Percentiles rank a stretch among this genome's conserved stretches.
Conservation (phyloP, 2,888 invertebrate genomes). For the Conomelus anceps region DNA sequence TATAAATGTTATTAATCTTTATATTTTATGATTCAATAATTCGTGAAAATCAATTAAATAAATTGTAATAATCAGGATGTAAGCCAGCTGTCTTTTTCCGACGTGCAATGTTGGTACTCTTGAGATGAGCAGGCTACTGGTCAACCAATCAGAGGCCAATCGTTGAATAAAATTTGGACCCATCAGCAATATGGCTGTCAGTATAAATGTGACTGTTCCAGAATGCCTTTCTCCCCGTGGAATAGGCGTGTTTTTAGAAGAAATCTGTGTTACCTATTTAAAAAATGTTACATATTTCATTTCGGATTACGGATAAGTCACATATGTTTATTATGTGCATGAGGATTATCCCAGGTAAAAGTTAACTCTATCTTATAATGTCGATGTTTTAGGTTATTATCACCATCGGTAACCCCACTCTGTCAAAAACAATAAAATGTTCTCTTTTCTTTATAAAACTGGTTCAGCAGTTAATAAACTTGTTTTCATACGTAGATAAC, state of each 20-base stretch:
- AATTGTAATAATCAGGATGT: too few species aligned
- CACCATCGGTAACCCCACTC: background rate
- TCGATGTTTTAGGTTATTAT: background rate
- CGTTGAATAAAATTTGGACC: conserved; percentile 26
- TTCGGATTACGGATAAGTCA: background rate
- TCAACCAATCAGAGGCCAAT: conserved; percentile 56
- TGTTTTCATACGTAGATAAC: background rate
- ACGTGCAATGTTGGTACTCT: background rate
- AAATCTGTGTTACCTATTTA: conserved; percentile 38
- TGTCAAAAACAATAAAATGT: background rate
- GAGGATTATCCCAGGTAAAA: background rate
- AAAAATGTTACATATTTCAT: conserved; percentile 10
- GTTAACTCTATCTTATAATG: background rate
- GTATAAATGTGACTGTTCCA: conserved; percentile 91
- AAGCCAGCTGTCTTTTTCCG: background rate
- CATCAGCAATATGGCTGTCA: conserved; percentile 90
- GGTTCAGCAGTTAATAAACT: background rate
- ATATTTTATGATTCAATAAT: too few species aligned
- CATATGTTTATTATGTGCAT: background rate
- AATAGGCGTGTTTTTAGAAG: conserved; percentile 51
- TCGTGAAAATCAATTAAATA: too few species aligned
- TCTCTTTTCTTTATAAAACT: background rate
- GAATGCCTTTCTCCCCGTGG: conserved; percentile 78
- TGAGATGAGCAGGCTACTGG: background rate
- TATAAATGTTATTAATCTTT: too few species aligned